Percentiles rank a stretch among this genome's conserved stretches.
Evolutionary conservation across 2,797 vertebrate species (phyloP).

Genomic region (Triplophysa bombifrons): DNA sequence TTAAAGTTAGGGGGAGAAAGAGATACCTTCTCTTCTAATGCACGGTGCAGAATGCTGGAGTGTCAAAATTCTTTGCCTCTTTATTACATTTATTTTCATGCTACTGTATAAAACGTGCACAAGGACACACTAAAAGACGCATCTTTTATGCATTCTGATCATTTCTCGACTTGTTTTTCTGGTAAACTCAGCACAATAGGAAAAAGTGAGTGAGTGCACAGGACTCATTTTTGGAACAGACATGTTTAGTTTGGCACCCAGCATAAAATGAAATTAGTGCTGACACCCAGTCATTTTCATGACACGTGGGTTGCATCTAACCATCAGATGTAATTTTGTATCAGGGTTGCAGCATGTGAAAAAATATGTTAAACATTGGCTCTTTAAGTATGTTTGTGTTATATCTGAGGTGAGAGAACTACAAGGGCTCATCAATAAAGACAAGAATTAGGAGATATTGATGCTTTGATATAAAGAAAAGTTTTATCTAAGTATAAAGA

Average conservation of each 20-base stretch:
- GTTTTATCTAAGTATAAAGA: no score
- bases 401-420: no score
- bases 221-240: no score
- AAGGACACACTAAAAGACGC: no score
- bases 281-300: background rate
- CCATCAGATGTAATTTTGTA: background rate
- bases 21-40: background rate
- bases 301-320: background rate
- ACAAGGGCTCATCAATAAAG: no score
- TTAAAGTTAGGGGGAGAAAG: background rate
- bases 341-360: no score
- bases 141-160: background rate
- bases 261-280: background rate
- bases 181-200: background rate
- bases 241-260: background rate
- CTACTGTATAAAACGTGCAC: background rate
- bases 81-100: background rate
- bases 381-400: no score
- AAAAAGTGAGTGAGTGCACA: background rate
- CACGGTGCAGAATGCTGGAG: background rate
- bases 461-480: no score
- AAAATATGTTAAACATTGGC: no score
- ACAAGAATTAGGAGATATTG: no score
- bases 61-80: background rate
- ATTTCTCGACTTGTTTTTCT: slow-evolving; percentile 15